phyloP scores from a whole-genome alignment of 2,797 vertebrate genomes.

The Pogonophryne albipinna region DNA sequence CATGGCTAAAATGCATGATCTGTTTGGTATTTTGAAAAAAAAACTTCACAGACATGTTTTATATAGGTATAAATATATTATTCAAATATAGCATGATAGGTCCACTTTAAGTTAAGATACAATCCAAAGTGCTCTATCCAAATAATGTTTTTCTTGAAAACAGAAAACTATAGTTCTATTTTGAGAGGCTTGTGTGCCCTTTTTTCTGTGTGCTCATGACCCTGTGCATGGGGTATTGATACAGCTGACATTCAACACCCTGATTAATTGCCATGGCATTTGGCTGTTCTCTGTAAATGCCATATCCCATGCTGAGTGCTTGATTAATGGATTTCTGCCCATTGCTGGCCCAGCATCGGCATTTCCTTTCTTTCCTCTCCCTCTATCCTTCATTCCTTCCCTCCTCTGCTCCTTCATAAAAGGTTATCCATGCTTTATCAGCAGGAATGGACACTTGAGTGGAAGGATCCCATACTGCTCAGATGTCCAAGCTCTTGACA shows the following conservation, averaged over 20 bases:
- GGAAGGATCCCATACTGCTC: constrained; percentile 41
- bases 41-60: no score
- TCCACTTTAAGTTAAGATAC: constrained; percentile 44
- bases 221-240: constrained; percentile 66
- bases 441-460: constrained; percentile 50
- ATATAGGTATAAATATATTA: no score
- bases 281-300: constrained; percentile 78
- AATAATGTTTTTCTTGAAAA: constrained; percentile 26
- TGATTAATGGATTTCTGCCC: constrained; percentile 73
- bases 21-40: no score
- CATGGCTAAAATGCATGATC: no score
- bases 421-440: constrained; percentile 67
- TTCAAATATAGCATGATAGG: no score
- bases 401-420: constrained; percentile 30
- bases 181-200: constrained; percentile 19
- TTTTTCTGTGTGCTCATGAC: constrained; percentile 28
- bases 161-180: constrained; percentile 11
- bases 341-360: constrained; percentile 38
- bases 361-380: constrained; percentile 32
- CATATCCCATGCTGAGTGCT: constrained; percentile 76
- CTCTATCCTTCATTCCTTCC: constrained; percentile 22
- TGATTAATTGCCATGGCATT: constrained; percentile 84
- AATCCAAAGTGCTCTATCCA: constrained; percentile 30
- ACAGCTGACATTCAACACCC: constrained; percentile 72
- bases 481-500: constrained; percentile 42